These are phyloP conservation scores for Apocrypta bakeri DNA, from an alignment of 1,140 invertebrate species.

Conservation along the genomic window DNA sequence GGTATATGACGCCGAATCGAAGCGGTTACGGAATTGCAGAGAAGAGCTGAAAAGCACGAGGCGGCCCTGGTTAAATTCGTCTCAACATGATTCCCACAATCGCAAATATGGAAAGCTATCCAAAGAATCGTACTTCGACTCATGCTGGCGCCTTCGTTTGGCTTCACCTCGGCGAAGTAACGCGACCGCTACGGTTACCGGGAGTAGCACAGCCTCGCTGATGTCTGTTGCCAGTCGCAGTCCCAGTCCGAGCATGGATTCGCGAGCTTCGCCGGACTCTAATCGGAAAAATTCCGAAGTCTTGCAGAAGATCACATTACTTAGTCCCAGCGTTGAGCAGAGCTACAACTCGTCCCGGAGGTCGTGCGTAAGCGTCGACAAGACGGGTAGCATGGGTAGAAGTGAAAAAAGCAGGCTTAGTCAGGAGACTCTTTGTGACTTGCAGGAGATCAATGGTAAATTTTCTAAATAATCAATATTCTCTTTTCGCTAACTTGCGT, in stretches of 20 bases:
- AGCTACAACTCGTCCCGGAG: background rate
- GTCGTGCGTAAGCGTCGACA: no score
- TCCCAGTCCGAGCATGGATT: background rate
- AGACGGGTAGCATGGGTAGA: no score
- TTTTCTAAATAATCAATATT: no score
- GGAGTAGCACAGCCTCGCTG: background rate
- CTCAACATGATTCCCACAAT: background rate
- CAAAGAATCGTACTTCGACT: background rate
- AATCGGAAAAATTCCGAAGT: background rate
- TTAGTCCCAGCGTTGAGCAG: constrained; percentile 5
- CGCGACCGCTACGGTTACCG: background rate
- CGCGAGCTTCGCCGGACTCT: background rate
- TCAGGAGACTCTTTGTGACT: no score
- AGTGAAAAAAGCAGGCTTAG: no score
- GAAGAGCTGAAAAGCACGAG: background rate
- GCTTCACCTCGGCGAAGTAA: background rate
- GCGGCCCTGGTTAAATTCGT: background rate
- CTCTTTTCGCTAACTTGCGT: no score
- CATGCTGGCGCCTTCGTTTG: background rate
- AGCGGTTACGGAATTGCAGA: background rate
- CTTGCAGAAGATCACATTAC: constrained; percentile 17
- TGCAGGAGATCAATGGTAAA: no score
- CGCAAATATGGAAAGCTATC: background rate
- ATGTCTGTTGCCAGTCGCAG: background rate
- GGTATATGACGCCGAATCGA: background rate